Conservation (phyloP, 1,140 invertebrate genomes). For the Caenorhabditis latens region DNA sequence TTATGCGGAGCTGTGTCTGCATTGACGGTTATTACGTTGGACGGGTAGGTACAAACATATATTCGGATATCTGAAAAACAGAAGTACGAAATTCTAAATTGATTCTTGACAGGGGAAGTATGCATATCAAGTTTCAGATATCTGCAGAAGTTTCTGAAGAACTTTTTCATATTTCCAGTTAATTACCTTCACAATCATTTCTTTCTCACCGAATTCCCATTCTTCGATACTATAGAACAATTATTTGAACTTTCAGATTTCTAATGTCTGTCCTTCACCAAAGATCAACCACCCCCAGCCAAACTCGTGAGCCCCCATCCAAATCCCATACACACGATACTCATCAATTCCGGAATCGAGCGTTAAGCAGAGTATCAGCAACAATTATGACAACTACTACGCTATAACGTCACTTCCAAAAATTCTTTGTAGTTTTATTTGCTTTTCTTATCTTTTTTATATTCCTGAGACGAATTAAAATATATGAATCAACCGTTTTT, state of each 20-base stretch:
- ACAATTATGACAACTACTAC: slow-evolving; percentile 26
- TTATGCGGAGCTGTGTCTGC: slow-evolving; percentile 30
- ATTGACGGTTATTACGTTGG: neutral
- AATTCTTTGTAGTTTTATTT: too few species aligned
- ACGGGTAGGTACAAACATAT: neutral
- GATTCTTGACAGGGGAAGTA: too few species aligned
- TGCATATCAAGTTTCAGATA: too few species aligned
- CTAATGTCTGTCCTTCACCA: slow-evolving; percentile 11
- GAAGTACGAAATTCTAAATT: too few species aligned
- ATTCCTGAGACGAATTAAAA: neutral
- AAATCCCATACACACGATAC: neutral
- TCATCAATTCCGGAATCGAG: neutral
- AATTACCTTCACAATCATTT: too few species aligned
- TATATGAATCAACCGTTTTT: slow-evolving; percentile 17
- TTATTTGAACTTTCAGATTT: neutral
- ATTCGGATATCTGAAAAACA: neutral
- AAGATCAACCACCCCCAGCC: neutral
- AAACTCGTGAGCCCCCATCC: neutral
- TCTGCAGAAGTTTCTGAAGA: too few species aligned
- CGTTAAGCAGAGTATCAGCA: neutral
- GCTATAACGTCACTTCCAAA: neutral
- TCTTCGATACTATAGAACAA: too few species aligned
- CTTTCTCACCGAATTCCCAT: too few species aligned
- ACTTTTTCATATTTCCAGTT: too few species aligned
- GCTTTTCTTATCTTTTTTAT: neutral